Conservation (phyloP, 1,140 invertebrate species). For the Papilio machaon region DNA sequence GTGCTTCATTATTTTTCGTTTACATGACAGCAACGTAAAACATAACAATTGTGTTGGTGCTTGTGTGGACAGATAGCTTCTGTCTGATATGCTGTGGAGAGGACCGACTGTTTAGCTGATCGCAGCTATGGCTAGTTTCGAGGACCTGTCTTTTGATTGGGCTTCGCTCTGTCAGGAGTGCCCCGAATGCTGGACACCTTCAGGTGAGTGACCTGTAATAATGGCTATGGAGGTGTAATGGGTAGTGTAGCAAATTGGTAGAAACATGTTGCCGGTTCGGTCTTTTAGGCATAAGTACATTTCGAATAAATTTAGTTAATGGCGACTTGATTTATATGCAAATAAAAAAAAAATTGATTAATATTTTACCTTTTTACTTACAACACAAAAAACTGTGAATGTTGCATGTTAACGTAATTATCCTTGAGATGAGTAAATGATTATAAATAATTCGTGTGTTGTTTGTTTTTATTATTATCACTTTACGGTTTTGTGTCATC, state of each 20-base stretch:
- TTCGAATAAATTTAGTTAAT: not conserved
- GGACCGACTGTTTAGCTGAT: slow-evolving; percentile 54
- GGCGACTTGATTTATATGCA: not conserved
- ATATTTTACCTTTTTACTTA: not conserved
- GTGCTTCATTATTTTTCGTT: slow-evolving; percentile 37
- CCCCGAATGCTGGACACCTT: slow-evolving; percentile 82
- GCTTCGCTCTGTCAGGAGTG: slow-evolving; percentile 82
- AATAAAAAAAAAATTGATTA: too few species aligned
- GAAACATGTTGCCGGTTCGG: not conserved
- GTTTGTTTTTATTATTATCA: slow-evolving; percentile 28
- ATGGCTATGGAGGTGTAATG: not conserved
- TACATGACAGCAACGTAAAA: slow-evolving; percentile 11
- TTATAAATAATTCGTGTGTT: slow-evolving; percentile 21
- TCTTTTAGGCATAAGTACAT: not conserved
- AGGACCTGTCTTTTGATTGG: slow-evolving; percentile 83
- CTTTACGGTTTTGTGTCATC: not conserved
- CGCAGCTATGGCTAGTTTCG: slow-evolving; percentile 78
- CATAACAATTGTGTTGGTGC: slow-evolving; percentile 54
- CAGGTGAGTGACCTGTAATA: slow-evolving; percentile 73
- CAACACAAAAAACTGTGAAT: not conserved
- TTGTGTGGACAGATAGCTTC: slow-evolving; percentile 52
- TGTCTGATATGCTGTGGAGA: slow-evolving; percentile 61
- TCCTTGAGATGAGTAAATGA: not conserved
- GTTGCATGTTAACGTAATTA: not conserved
- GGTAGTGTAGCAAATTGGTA: not conserved